Conservation (phyloP, 2,888 invertebrate genomes). For the Xylota segnis region DNA sequence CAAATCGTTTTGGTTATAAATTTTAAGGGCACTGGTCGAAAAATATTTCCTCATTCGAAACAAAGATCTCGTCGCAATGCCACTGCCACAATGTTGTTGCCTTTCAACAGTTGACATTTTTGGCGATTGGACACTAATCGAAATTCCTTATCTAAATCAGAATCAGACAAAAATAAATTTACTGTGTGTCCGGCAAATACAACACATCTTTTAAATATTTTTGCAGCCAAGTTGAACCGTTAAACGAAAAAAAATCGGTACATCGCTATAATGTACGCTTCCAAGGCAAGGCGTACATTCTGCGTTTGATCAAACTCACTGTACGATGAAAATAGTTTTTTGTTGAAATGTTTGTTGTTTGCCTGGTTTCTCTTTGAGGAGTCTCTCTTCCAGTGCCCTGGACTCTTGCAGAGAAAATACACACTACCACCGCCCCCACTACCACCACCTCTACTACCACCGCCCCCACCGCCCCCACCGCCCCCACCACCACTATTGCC, state of each 20-base stretch:
- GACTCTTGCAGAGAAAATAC: conserved; percentile 49
- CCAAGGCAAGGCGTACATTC: conserved; percentile 55
- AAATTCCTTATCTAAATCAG: conserved; percentile 69
- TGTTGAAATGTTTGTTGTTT: conserved; percentile 19
- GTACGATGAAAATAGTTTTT: conserved; percentile 29
- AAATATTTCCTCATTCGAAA: conserved; percentile 59
- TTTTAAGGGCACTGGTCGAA: too few relatives aligned
- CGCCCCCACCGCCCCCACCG: not conserved
- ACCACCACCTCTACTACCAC: too few relatives aligned
- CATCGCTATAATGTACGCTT: conserved; percentile 60
- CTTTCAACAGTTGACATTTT: conserved; percentile 55
- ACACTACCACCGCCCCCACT: not conserved
- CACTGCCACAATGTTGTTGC: conserved; percentile 32
- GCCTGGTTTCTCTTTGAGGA: conserved; percentile 47
- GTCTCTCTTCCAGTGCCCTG: conserved; percentile 71
- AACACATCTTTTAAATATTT: conserved; percentile 73
- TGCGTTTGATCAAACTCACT: conserved; percentile 7
- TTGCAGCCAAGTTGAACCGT: conserved; percentile 62
- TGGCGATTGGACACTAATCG: conserved; percentile 49
- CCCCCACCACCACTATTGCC: not conserved
- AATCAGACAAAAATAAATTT: conserved; percentile 76
- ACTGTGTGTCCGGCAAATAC: conserved; percentile 71
- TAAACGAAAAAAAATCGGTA: conserved; percentile 70
- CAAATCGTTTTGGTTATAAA: too few relatives aligned
- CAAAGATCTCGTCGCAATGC: conserved; percentile 19